Percentiles rank a stretch among this genome's conserved stretches.
phyloP scores from a whole-genome alignment of 2,113 vertebrate genomes.

The Sigmodon hispidus region DNA sequence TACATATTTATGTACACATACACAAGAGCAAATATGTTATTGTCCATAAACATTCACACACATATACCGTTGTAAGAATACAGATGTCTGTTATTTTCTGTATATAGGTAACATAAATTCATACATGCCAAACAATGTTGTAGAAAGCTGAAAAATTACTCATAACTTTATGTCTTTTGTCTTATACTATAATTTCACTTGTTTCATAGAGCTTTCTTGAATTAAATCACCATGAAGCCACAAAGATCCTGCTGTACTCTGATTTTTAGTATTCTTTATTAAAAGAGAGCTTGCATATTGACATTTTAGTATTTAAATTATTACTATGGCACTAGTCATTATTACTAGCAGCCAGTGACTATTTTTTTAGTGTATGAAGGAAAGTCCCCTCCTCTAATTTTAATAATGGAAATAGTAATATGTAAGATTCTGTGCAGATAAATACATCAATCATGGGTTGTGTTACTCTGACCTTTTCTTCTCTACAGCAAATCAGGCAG shows the following conservation, averaged over 20 bases:
- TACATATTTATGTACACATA: background rate
- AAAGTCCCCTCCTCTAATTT: background rate
- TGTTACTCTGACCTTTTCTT: background rate
- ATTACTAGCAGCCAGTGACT: background rate
- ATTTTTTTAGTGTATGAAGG: background rate
- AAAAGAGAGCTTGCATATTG: background rate
- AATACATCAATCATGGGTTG: background rate
- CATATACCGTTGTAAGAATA: background rate
- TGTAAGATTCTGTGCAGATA: background rate
- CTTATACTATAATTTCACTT: background rate
- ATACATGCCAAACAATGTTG: background rate
- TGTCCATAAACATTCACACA: background rate
- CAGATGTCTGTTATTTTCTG: background rate
- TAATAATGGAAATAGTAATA: background rate
- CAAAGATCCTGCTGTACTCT: background rate
- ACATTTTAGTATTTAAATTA: background rate
- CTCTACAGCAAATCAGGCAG: background rate
- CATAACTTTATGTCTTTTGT: background rate
- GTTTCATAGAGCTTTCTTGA: background rate
- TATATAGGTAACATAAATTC: background rate
- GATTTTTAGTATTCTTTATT: background rate
- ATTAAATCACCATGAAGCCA: background rate
- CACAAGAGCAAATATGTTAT: no score
- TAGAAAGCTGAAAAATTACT: background rate
- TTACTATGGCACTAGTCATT: rapidly evolving